A percentile compares a stretch with the other conserved stretches of the same genome.
Evolutionary conservation across 2,888 invertebrate genomes (phyloP).

Genomic region (Athalia cordata): DNA sequence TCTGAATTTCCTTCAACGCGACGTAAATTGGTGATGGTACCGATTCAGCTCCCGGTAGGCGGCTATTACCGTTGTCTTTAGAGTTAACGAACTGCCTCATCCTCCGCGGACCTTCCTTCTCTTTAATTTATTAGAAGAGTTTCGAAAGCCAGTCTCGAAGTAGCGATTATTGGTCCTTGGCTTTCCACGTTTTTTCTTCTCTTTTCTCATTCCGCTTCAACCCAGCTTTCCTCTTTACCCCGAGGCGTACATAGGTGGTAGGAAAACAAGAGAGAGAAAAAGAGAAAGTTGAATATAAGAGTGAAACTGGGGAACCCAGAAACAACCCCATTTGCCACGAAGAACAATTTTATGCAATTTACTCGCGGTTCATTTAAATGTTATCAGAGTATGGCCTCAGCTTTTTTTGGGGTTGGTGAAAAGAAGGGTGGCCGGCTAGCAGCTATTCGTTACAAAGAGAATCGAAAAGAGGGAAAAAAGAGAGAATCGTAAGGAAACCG

Average conservation of each 20-base stretch:
- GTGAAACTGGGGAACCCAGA: background rate
- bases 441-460: slow-evolving; percentile 1
- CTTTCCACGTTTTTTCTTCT: background rate
- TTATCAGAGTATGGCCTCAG: slow-evolving; percentile 28
- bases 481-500: background rate
- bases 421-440: slow-evolving; percentile 8
- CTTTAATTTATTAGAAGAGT: slow-evolving; percentile 43
- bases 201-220: background rate
- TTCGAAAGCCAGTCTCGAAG: slow-evolving; percentile 39
- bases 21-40: slow-evolving; percentile 12
- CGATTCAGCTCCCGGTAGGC: slow-evolving; percentile 22
- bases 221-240: slow-evolving; percentile 3
- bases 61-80: slow-evolving; percentile 42
- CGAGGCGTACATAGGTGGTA: background rate
- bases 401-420: background rate
- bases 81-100: slow-evolving; percentile 36
- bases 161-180: slow-evolving; percentile 14
- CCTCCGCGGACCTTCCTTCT: background rate
- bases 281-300: background rate
- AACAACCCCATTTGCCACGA: slow-evolving; percentile 13
- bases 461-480: background rate
- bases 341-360: slow-evolving; percentile 41
- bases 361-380: slow-evolving; percentile 40
- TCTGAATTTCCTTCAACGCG: slow-evolving; percentile 32
- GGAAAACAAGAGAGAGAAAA: slow-evolving; percentile 3